Evolutionary conservation across 1,140 invertebrate species (phyloP).

Genomic region (Melipona quadrifasciata): DNA sequence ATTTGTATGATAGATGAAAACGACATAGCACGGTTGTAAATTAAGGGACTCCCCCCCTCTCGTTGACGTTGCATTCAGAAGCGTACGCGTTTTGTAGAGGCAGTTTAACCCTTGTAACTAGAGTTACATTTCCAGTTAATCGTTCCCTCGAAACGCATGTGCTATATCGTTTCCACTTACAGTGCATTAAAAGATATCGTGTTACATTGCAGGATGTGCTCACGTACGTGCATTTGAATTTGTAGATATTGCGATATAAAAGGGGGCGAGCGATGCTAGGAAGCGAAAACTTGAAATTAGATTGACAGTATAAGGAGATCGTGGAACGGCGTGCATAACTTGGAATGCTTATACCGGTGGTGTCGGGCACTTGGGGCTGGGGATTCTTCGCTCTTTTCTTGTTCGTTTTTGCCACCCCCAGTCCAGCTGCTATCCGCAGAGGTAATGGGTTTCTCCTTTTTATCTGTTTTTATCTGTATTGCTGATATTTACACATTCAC

Average conservation of each 20-base stretch:
- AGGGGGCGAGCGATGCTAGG: constrained; percentile 73
- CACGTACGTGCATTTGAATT: neutral
- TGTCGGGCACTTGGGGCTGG: constrained; percentile 73
- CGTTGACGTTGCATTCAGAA: no score
- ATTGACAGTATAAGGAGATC: constrained; percentile 68
- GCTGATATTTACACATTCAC: neutral
- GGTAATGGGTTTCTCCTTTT: constrained; percentile 66
- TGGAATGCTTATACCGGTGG: constrained; percentile 70
- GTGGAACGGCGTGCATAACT: constrained; percentile 26
- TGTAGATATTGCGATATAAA: constrained; percentile 61
- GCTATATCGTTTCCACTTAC: neutral
- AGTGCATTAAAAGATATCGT: neutral
- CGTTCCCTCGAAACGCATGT: no score
- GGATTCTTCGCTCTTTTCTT: constrained; percentile 75
- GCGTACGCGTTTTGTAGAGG: no score
- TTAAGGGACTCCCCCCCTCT: no score
- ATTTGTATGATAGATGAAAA: no score
- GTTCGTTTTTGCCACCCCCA: constrained; percentile 77
- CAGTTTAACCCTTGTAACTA: no score
- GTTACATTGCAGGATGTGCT: neutral
- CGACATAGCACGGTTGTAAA: no score
- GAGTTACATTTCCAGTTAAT: no score
- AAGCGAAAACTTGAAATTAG: constrained; percentile 61
- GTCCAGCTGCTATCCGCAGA: constrained; percentile 78
- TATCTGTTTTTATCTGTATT: neutral